Evolutionary conservation across 2,888 invertebrate species (phyloP).

Genomic region (Leptinotarsa tumamoca): DNA sequence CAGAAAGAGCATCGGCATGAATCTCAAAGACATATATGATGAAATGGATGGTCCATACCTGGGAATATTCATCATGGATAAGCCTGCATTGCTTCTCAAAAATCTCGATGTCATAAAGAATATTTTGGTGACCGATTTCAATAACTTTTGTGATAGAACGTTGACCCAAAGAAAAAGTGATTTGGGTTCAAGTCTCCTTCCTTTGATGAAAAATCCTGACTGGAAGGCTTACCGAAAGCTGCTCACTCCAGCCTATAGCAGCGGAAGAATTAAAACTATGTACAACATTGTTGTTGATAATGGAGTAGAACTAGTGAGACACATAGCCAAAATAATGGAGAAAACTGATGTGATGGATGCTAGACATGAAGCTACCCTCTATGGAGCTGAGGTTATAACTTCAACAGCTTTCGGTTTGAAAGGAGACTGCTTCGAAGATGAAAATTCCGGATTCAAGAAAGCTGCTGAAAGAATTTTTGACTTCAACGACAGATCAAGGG

Average conservation of each 20-base stretch:
- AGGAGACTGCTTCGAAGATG: constrained; percentile 26
- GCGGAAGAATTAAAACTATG: constrained; percentile 22
- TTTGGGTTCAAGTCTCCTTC: constrained; percentile 16
- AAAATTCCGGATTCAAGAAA: constrained; percentile 22
- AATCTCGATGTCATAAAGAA: constrained; percentile 67
- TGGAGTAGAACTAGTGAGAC: constrained; percentile 20
- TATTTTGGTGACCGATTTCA: constrained; percentile 67
- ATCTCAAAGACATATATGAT: constrained; percentile 40
- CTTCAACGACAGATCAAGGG: constrained; percentile 19
- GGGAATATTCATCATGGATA: constrained; percentile 68
- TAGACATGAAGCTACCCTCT: constrained; percentile 20
- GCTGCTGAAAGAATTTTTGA: constrained; percentile 25
- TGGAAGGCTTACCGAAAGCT: constrained; percentile 27
- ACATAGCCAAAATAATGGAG: constrained; percentile 16
- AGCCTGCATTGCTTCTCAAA: constrained; percentile 65
- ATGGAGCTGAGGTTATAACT: constrained; percentile 24
- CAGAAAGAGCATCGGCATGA: constrained; percentile 45
- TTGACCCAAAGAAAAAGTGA: constrained; percentile 53
- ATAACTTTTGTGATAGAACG: constrained; percentile 66
- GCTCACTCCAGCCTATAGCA: constrained; percentile 22
- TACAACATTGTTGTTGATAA: constrained; percentile 23
- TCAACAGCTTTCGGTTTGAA: constrained; percentile 24
- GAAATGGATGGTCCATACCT: constrained; percentile 57
- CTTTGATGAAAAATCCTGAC: constrained; percentile 25
- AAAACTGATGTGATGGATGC: constrained; percentile 13